A percentile compares a stretch with the other conserved stretches of the same genome.
Conservation (phyloP, 2,113 vertebrate genomes). For the Psammodynastes pulverulentus region DNA sequence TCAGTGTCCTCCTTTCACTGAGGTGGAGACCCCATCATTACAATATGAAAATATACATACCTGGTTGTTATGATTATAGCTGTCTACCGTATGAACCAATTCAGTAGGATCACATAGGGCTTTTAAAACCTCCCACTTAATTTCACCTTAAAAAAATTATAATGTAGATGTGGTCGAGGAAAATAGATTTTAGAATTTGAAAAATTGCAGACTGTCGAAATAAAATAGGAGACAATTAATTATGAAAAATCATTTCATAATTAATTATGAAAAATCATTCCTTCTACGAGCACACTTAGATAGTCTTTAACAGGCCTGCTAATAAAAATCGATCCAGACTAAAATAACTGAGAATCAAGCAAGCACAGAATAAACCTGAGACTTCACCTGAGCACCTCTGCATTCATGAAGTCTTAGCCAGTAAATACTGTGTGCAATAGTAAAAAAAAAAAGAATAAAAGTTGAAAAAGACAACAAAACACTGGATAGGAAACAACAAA, state of each 20-base stretch:
- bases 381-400: background rate
- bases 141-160: background rate
- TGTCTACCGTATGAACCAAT: background rate
- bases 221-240: background rate
- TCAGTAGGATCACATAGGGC: background rate
- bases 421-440: background rate
- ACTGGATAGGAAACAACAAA: background rate
- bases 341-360: background rate
- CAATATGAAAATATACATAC: slow-evolving; percentile 38
- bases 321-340: background rate
- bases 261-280: background rate
- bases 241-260: background rate
- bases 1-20: background rate
- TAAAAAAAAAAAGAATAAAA: background rate
- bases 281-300: background rate
- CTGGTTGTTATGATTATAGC: slow-evolving; percentile 19
- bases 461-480: background rate
- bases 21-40: background rate
- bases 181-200: background rate
- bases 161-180: background rate
- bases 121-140: background rate
- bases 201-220: background rate
- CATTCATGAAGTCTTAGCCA: background rate
- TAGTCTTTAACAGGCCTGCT: background rate
- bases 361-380: background rate